Conservation (phyloP, 2,888 invertebrate species). For the Lasioglossum malachurum region DNA sequence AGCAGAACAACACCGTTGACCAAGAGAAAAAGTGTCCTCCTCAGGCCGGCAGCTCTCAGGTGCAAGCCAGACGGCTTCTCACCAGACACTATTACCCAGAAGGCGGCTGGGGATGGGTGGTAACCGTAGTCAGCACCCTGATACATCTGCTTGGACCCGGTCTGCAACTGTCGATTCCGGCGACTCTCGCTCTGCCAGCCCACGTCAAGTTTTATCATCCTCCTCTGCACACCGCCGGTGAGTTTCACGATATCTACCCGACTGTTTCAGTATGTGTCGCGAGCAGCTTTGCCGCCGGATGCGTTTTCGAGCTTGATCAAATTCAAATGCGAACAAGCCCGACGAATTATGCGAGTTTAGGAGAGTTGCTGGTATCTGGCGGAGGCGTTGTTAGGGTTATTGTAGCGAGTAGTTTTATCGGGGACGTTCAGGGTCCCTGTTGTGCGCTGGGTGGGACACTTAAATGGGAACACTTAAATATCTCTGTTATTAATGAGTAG, state of each 20-base stretch:
- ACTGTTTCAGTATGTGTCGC: not conserved
- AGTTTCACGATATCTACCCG: conserved; percentile 39
- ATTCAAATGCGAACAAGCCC: not conserved
- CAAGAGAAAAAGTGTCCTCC: conserved; percentile 36
- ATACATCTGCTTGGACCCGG: conserved; percentile 92
- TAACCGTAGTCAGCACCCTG: conserved; percentile 87
- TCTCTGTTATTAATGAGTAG: not conserved
- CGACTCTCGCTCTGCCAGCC: conserved; percentile 75
- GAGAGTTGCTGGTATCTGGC: not conserved
- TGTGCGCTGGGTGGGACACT: not conserved
- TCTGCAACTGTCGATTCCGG: conserved; percentile 88
- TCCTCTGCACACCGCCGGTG: conserved; percentile 79
- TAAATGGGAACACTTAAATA: not conserved
- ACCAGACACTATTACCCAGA: conserved; percentile 94
- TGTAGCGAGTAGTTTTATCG: not conserved
- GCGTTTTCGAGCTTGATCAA: not conserved
- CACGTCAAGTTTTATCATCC: conserved; percentile 77
- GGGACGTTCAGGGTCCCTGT: not conserved
- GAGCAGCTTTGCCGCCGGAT: not conserved
- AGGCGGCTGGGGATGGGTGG: conserved; percentile 95
- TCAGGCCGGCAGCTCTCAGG: conserved; percentile 77
- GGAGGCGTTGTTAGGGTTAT: not conserved
- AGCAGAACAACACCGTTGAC: conserved; percentile 65
- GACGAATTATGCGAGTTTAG: conserved; percentile 9
- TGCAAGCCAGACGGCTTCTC: conserved; percentile 88